Base-by-base conservation (phyloP, 2,888 invertebrate species). In the Globia sparganii region DNA sequence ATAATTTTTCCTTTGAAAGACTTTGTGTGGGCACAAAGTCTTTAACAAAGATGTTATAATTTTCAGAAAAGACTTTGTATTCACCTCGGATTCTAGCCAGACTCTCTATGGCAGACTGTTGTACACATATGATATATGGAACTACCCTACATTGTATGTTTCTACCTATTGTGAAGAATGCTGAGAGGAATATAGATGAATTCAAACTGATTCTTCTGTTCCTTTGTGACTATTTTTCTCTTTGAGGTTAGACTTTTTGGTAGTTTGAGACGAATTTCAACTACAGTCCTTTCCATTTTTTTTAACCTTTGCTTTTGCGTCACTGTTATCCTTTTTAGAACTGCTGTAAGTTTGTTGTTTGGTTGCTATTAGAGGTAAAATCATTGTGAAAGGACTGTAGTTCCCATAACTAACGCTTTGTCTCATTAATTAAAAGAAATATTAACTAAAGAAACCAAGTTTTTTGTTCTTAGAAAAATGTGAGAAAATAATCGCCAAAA, bases 121-220 rank as follows among this genome's bases (percentile, higher is more conserved):
- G n/a, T n/a, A 74, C 56, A 58, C 8, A 28, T 25, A 49, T 75
- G 81, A 79, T 81, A 37, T 68, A 74, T 67, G 67, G n/a, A 66
- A n/a, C 56, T 68, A 31, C 9, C 34, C 21, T 15, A 46, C 34
- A 53, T 68, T 68, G 28, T 75, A 21, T n/a, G 53, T 34, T 34
- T 34, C 25, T 53, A n/a, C 15, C n/a, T n/a, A 67, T 59, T 64
- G 31, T 62, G 1, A 18, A 34, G 58, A 81, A 40, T 28, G 18
- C 68, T 81, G 68, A 59, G 11, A 11, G 40, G 64, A 79, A 75
- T 81, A 81, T 53, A 21, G 74, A 81, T 65, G 13, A 40, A 80
- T 40, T 59, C 25, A 43, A 34, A 53, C 25, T 4, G 43, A 53
- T 66, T 43, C 2, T 1, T 15, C 4, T 43, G 2, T 8, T 78